These are phyloP conservation scores for Idaea dimidiata DNA, from an alignment of 2,888 invertebrate species.

Conservation along the genomic window DNA sequence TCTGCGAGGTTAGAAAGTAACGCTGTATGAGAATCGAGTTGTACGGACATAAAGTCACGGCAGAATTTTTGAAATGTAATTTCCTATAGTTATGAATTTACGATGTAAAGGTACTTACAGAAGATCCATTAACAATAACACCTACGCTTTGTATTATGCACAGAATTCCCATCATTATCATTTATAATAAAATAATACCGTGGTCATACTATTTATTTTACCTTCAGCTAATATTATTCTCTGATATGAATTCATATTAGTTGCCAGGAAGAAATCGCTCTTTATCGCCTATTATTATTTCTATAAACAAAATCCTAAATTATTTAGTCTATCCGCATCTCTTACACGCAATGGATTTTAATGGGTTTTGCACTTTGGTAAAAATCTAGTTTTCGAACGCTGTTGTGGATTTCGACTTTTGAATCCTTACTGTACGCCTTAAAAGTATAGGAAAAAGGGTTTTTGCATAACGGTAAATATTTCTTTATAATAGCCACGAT, in stretches of 20 bases:
- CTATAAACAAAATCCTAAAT: neutral
- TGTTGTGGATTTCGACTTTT: neutral
- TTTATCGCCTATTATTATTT: neutral
- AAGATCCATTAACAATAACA: neutral
- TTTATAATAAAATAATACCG: no score
- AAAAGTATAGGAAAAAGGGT: neutral
- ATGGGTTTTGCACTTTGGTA: no score
- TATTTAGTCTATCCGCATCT: no score
- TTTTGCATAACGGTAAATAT: neutral
- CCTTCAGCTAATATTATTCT: neutral
- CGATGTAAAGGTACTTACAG: neutral
- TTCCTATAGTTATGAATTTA: neutral
- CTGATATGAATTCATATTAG: neutral
- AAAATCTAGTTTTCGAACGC: no score
- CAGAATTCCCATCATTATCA: neutral
- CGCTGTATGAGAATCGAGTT: neutral
- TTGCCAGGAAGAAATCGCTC: no score
- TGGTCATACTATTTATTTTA: neutral
- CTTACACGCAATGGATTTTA: no score
- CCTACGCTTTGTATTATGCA: neutral
- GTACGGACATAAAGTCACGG: neutral
- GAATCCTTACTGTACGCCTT: neutral
- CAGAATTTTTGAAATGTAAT: neutral
- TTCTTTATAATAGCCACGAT: neutral
- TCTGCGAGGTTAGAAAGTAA: no score